Percentiles rank a stretch among this genome's conserved stretches.
Conservation (phyloP, 2,888 invertebrate genomes). For the Acleris cristana region DNA sequence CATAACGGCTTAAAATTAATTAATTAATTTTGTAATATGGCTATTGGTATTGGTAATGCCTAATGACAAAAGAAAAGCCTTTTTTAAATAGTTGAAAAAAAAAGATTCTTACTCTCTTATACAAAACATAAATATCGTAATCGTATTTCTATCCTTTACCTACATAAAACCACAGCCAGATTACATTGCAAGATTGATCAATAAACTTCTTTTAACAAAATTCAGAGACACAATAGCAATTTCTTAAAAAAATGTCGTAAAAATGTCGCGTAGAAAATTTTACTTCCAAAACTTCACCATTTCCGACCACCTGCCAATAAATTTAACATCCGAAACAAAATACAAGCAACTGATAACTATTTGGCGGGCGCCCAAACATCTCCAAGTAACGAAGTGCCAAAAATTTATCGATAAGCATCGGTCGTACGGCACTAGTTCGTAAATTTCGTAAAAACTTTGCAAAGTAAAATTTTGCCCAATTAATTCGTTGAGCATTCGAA, state of each 20-base stretch:
- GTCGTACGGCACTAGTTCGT: slow-evolving; percentile 9
- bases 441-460: slow-evolving; percentile 39
- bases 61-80: no score
- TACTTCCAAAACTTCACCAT: slow-evolving; percentile 16
- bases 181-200: no score
- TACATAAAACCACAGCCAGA: no score
- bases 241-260: slow-evolving; percentile 4
- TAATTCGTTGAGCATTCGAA: slow-evolving; percentile 53
- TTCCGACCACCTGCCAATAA: slow-evolving; percentile 35
- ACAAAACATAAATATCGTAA: no score
- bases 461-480: slow-evolving; percentile 62
- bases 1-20: no score
- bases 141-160: no score
- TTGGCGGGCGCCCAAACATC: slow-evolving; percentile 27
- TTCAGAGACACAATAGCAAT: not conserved
- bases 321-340: slow-evolving; percentile 33
- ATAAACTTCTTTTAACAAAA: not conserved
- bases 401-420: slow-evolving; percentile 31
- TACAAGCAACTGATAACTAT: slow-evolving; percentile 32
- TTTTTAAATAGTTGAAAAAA: no score
- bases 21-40: no score
- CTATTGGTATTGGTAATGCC: no score
- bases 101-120: no score
- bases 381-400: slow-evolving; percentile 29
- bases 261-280: slow-evolving; percentile 8